phyloP scores from a whole-genome alignment of 2,797 vertebrate species.

The Allobates femoralis region DNA sequence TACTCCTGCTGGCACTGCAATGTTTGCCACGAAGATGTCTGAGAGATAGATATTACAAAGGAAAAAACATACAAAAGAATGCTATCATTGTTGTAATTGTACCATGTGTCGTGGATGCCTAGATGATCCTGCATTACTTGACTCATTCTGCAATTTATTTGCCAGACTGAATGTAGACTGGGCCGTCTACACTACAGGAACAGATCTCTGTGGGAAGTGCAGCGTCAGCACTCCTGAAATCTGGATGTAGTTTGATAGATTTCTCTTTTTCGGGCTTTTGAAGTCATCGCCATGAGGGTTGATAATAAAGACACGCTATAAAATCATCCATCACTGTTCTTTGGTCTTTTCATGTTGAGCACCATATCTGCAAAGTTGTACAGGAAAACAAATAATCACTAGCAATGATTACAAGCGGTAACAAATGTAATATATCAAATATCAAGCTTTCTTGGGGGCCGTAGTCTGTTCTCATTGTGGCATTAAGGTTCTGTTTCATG shows the following conservation, averaged over 20 bases:
- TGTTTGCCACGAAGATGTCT: too few relatives aligned
- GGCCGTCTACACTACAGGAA: not conserved
- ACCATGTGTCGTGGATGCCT: not conserved
- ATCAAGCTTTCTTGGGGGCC: not conserved
- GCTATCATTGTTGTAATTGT: not conserved
- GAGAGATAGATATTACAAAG: too few relatives aligned
- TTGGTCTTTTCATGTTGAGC: not conserved
- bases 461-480: not conserved
- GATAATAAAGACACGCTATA: not conserved
- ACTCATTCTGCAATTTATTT: not conserved
- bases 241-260: constrained; percentile 18
- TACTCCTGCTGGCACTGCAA: too few relatives aligned
- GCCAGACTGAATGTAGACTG: not conserved
- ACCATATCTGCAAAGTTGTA: not conserved
- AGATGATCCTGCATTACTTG: not conserved
- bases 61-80: not conserved
- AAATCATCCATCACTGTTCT: not conserved
- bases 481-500: too few relatives aligned
- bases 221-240: constrained; percentile 4
- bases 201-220: constrained; percentile 4
- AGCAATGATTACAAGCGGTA: not conserved
- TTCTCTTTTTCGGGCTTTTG: not conserved
- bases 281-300: not conserved
- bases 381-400: not conserved
- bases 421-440: not conserved